Evolutionary conservation across 2,888 invertebrate genomes (phyloP), one percentile per base, ranked within the genome.

Genomic region (Drosophila kuntzei): DNA sequence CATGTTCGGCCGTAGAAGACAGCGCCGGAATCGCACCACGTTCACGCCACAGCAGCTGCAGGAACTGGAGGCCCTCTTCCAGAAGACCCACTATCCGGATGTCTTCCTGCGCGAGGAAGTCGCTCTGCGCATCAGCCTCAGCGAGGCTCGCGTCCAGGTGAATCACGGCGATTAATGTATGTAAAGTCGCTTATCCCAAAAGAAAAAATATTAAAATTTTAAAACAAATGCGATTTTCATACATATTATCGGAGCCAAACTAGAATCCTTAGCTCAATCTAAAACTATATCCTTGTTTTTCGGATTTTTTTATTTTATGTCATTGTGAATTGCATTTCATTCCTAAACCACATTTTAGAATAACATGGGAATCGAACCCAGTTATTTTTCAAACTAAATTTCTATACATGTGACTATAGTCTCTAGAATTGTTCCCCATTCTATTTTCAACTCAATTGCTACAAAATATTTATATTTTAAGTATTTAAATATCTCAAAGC

Each of bases 31-130:
- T 92, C 94, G 98, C 32, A 98, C 98, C 8, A 98, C 98, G 0
- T 98, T 98, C 91, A 98, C 97, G 27, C 97, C 98, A 1, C 97
- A 98, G 91, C 98, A 98, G 92, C 93, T 98, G 49, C 96, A 97
- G 90, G 97, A 98, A 90, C 92, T 98, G 87, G 98, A 98, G 91
- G 95, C 97, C 0, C 94, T 98, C 20, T 98, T 98, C 92, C 97
- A 97, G 92, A 97, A 97, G 92, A 98, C 98, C 0, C 98, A 98
- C 90, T 98, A 98, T 91, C 98, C 98, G 6, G 98, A 98, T 90
- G 98, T 98, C 20, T 92, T 92, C 64, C 77, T 92, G 71, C 94
- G 98, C 81, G 98, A 98, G 92, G 98, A 98, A 93, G 97, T 98
- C 8, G 98, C 98, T 0, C 92, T 97, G 65, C 94, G 97, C 91